phyloP scores from a whole-genome alignment of 2,888 invertebrate genomes.

The Mythimna loreyi region DNA sequence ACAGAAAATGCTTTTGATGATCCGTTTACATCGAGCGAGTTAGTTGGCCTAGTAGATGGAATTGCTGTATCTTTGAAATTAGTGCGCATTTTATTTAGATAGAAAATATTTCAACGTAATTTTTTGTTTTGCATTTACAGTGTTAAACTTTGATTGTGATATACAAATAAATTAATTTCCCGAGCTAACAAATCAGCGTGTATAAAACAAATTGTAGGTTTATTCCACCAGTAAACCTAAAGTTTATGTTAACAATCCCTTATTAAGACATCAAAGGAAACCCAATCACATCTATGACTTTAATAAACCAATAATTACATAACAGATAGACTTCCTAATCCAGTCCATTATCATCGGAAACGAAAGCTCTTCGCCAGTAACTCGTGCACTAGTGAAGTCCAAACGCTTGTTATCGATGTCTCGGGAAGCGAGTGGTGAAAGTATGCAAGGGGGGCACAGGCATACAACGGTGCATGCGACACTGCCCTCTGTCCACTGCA shows the following conservation, averaged over 20 bases:
- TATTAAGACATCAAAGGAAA: conserved; percentile 18
- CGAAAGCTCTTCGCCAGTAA: conserved; percentile 62
- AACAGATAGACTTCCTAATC: conserved; percentile 53
- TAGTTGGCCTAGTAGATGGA: conserved; percentile 52
- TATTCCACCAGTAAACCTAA: neutral
- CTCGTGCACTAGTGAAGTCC: conserved; percentile 69
- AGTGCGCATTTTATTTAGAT: neutral
- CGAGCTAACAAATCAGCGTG: neutral
- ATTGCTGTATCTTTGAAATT: neutral
- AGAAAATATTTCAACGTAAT: neutral
- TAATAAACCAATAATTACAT: conserved; percentile 33
- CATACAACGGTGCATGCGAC: conserved; percentile 83
- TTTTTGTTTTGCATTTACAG: too few species aligned
- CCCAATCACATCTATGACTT: conserved; percentile 27
- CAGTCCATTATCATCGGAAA: conserved; percentile 61
- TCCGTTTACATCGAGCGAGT: conserved; percentile 68
- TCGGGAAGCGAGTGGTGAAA: conserved; percentile 86
- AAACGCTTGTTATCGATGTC: conserved; percentile 78
- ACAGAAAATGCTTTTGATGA: conserved; percentile 75
- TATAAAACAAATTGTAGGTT: neutral
- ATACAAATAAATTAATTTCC: neutral
- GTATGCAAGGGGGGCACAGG: conserved; percentile 85
- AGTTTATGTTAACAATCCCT: neutral
- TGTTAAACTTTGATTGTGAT: neutral
- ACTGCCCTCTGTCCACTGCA: conserved; percentile 86